These are phyloP conservation scores for Sinocyclocheilus rhinocerous DNA, from an alignment of 2,113 vertebrate genomes.

Conservation along the genomic window DNA sequence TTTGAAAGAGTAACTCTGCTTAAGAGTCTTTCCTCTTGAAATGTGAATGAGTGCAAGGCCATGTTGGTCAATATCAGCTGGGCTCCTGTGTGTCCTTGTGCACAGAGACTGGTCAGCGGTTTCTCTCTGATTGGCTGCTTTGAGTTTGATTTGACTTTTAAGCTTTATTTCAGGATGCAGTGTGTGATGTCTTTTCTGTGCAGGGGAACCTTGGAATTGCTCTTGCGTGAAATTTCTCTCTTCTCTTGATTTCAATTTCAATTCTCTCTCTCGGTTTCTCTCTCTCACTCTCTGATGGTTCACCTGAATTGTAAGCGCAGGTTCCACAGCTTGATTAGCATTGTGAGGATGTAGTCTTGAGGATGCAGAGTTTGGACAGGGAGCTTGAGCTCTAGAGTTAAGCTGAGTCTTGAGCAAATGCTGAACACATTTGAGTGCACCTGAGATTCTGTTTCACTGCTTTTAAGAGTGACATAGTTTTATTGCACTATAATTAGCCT, in stretches of 20 bases:
- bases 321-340: constrained; percentile 34
- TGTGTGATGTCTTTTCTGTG: constrained; percentile 30
- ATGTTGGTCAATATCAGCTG: constrained; percentile 1
- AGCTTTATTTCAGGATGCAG: constrained; percentile 31
- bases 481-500: background rate
- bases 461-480: background rate
- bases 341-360: constrained; percentile 23
- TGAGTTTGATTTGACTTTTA: constrained; percentile 23
- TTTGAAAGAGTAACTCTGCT: background rate
- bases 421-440: background rate
- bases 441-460: background rate
- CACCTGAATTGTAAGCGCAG: constrained; percentile 11
- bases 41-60: constrained; percentile 2
- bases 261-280: background rate
- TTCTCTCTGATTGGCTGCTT: constrained; percentile 4
- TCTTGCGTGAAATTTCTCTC: constrained; percentile 57
- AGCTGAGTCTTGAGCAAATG: background rate
- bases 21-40: background rate
- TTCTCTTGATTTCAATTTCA: constrained; percentile 47
- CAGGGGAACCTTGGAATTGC: constrained; percentile 42
- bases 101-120: background rate
- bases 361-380: background rate
- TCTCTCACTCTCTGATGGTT: constrained; percentile 32
- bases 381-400: background rate
- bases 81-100: constrained; percentile 9